These are phyloP conservation scores for Leptestheria dahalacensis DNA, from an alignment of 1,140 invertebrate species.

Conservation along the genomic window DNA sequence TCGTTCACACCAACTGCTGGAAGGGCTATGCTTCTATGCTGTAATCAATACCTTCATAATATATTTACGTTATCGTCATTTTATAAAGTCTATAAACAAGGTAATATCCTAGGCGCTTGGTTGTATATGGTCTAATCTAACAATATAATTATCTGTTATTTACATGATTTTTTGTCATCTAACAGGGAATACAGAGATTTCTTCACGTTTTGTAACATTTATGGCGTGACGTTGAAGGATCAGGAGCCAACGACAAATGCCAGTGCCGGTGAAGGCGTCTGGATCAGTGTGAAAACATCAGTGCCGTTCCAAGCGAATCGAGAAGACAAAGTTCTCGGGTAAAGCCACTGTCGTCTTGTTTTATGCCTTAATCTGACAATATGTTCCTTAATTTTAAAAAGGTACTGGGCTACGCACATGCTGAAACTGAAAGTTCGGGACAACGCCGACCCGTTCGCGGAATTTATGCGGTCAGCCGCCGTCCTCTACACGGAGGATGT, in stretches of 20 bases:
- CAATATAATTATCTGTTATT: not conserved
- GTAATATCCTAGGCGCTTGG: no score
- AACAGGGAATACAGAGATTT: not conserved
- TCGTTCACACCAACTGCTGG: not conserved
- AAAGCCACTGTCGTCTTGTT: not conserved
- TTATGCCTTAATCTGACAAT: no score
- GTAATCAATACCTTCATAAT: no score
- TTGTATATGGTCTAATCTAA: no score
- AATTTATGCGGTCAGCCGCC: not conserved
- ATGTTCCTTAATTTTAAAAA: no score
- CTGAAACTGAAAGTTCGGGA: not conserved
- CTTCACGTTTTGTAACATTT: not conserved
- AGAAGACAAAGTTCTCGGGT: not conserved
- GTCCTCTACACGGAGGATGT: not conserved
- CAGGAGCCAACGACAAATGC: not conserved
- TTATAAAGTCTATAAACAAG: no score
- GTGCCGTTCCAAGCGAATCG: not conserved
- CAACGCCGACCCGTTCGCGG: not conserved
- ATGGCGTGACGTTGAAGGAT: not conserved
- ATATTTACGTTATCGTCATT: no score
- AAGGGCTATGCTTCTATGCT: no score
- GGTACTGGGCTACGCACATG: not conserved
- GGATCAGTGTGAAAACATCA: not conserved
- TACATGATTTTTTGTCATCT: not conserved
- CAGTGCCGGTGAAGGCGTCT: not conserved